Conservation (phyloP, 2,888 invertebrate genomes). For the Epiblema foenella region DNA sequence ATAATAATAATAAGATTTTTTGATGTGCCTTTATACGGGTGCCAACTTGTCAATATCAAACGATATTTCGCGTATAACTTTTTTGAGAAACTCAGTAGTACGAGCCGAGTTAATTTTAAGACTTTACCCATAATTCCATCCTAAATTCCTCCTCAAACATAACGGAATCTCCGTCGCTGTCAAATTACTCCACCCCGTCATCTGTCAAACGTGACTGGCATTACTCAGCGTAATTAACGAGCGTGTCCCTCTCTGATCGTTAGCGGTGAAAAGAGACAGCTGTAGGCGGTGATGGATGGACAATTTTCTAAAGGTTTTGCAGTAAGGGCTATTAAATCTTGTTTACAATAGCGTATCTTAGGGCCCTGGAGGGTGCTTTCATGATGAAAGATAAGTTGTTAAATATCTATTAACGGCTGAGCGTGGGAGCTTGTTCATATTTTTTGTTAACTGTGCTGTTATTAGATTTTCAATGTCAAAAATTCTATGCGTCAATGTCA, state of each 20-base stretch:
- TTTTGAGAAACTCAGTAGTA: too few species aligned
- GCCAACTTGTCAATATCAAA: too few species aligned
- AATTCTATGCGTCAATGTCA: too few species aligned
- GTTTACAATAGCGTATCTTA: conserved; percentile 19
- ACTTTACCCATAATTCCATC: too few species aligned
- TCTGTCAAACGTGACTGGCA: conserved; percentile 18
- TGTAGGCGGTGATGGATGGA: conserved; percentile 25
- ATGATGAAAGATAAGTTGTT: conserved; percentile 6
- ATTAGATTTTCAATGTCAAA: too few species aligned
- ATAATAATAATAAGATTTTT: too few species aligned
- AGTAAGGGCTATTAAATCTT: conserved; percentile 3
- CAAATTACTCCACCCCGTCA: not conserved
- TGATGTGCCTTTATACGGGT: too few species aligned
- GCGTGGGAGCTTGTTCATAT: conserved; percentile 6
- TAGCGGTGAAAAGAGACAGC: conserved; percentile 21
- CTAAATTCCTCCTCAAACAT: too few species aligned
- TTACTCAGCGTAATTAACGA: conserved; percentile 22
- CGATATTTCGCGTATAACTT: too few species aligned
- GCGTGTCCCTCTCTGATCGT: conserved; percentile 20
- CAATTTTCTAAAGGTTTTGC: conserved; percentile 9
- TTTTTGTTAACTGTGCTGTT: not conserved
- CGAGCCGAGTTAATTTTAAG: too few species aligned
- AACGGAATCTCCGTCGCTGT: conserved; percentile 2
- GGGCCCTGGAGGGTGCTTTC: not conserved
- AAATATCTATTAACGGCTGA: not conserved